Percentiles rank a stretch among this genome's conserved stretches.
Evolutionary conservation across 2,797 vertebrate genomes (phyloP).

Genomic region (Arctocebus calabarensis): DNA sequence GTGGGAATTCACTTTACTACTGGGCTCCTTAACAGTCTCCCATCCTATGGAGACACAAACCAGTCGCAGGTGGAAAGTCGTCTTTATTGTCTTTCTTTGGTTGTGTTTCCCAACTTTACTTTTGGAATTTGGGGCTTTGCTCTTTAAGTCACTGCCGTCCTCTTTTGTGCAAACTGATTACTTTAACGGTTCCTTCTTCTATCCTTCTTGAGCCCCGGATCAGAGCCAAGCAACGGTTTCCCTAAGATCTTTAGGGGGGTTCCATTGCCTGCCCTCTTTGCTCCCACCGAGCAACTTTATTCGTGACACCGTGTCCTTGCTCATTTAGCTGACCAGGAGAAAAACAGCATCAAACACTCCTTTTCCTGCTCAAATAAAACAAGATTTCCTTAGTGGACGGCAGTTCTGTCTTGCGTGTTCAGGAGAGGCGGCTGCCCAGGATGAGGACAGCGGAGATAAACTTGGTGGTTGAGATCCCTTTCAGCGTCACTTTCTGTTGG

Average conservation of each 20-base stretch:
- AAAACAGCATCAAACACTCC: neutral
- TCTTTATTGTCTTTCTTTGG: conserved; percentile 46
- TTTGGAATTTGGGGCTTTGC: conserved; percentile 17
- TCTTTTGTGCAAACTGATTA: conserved; percentile 24
- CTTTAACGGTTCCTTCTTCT: conserved; percentile 37
- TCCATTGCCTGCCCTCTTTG: neutral
- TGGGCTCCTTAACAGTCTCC: neutral
- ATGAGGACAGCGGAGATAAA: neutral
- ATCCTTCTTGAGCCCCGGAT: neutral
- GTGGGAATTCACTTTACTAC: conserved; percentile 40
- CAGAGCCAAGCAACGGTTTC: conserved; percentile 57
- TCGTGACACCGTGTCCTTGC: neutral
- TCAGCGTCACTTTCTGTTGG: neutral
- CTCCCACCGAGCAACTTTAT: neutral
- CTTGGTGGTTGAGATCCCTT: neutral
- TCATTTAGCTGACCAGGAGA: neutral
- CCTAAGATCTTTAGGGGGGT: neutral
- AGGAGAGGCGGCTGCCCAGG: neutral
- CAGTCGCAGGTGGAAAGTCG: conserved; percentile 68
- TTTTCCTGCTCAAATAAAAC: conserved; percentile 19
- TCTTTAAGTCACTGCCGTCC: neutral
- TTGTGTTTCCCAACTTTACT: conserved; percentile 61
- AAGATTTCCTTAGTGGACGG: neutral
- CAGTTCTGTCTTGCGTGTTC: conserved; percentile 16
- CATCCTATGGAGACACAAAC: neutral